These are phyloP conservation scores for Enteromius argenteus DNA, from an alignment of 2,797 vertebrate species.

Conservation along the genomic window DNA sequence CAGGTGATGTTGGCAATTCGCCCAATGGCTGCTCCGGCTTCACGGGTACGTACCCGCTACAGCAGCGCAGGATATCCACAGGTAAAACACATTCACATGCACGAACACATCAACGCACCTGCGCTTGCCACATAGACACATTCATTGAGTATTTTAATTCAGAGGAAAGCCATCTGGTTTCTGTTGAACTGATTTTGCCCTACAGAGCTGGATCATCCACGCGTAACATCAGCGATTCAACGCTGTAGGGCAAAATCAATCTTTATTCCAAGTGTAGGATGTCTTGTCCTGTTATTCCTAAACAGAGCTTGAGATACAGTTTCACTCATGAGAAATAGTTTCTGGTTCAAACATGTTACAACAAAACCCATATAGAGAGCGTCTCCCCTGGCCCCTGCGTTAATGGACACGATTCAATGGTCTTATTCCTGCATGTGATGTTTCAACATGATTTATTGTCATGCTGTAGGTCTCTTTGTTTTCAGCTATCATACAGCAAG, in stretches of 20 bases:
- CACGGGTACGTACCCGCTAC: slow-evolving; percentile 58
- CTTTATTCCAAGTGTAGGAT: slow-evolving; percentile 31
- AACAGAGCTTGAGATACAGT: slow-evolving; percentile 33
- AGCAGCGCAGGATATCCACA: slow-evolving; percentile 65
- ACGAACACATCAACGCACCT: not conserved
- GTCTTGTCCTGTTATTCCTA: slow-evolving; percentile 21
- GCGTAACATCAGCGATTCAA: not conserved
- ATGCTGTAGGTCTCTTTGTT: slow-evolving; percentile 19
- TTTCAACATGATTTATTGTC: slow-evolving; percentile 20
- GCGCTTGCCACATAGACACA: not conserved
- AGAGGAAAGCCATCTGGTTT: slow-evolving; percentile 19
- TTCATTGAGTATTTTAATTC: slow-evolving; percentile 4
- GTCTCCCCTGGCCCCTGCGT: slow-evolving; percentile 1
- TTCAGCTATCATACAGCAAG: not conserved
- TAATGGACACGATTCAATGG: slow-evolving; percentile 31
- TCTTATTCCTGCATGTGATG: slow-evolving; percentile 30
- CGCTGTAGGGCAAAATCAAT: slow-evolving; percentile 31
- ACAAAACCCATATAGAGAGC: slow-evolving; percentile 30
- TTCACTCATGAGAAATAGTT: slow-evolving; percentile 49
- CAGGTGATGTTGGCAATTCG: slow-evolving; percentile 51
- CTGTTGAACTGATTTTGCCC: slow-evolving; percentile 16
- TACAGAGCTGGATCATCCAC: slow-evolving; percentile 23
- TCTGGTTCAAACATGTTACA: slow-evolving; percentile 50
- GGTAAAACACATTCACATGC: slow-evolving; percentile 52
- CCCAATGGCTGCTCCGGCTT: slow-evolving; percentile 62